Conservation (phyloP, 2,888 invertebrate genomes). For the Agapetus fuscipes region DNA sequence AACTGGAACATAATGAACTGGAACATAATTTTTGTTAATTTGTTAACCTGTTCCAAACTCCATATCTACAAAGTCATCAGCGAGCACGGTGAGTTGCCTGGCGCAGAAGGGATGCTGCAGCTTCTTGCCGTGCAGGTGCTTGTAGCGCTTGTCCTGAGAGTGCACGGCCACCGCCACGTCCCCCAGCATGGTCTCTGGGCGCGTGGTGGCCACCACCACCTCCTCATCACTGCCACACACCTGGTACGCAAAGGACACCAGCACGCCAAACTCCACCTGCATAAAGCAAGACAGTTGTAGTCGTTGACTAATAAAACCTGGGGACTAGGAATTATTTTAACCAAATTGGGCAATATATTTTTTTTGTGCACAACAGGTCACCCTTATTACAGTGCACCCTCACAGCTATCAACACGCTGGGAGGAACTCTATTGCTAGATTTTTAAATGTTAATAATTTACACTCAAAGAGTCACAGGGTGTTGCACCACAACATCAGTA, state of each 20-base stretch:
- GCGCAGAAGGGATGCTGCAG: slow-evolving; percentile 83
- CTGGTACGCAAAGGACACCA: slow-evolving; percentile 88
- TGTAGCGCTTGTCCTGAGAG: slow-evolving; percentile 81
- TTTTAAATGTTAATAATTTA: too few species aligned
- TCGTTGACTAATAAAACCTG: too few species aligned
- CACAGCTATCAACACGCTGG: too few species aligned
- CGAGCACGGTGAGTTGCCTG: slow-evolving; percentile 76
- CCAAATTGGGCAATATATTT: too few species aligned
- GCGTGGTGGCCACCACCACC: slow-evolving; percentile 91
- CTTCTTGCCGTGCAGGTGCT: slow-evolving; percentile 68
- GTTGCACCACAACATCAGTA: too few species aligned
- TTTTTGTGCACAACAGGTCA: too few species aligned
- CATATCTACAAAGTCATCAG: slow-evolving; percentile 91
- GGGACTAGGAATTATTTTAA: too few species aligned
- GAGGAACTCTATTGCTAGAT: too few species aligned
- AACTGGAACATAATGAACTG: slow-evolving; percentile 1
- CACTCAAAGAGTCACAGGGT: too few species aligned
- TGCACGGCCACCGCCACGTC: slow-evolving; percentile 98
- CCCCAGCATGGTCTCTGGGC: slow-evolving; percentile 97
- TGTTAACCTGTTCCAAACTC: slow-evolving; percentile 85
- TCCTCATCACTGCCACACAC: slow-evolving; percentile 64
- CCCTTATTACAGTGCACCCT: too few species aligned
- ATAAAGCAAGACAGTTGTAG: slow-evolving; percentile 22
- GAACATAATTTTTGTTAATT: too few species aligned
- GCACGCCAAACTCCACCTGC: slow-evolving; percentile 84